These are phyloP conservation scores for Dione juno DNA, from an alignment of 2,888 invertebrate genomes.

Conservation along the genomic window DNA sequence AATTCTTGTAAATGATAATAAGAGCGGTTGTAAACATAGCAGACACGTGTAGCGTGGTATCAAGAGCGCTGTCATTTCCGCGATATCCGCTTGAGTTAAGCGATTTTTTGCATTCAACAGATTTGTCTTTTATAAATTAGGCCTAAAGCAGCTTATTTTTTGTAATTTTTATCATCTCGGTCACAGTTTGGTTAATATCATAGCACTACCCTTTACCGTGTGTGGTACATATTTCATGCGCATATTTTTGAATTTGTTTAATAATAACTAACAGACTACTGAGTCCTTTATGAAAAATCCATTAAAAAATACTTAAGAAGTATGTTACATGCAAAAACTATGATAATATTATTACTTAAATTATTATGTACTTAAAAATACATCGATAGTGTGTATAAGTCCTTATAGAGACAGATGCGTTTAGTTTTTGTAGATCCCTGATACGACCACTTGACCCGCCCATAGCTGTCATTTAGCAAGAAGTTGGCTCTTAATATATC, in stretches of 20 bases:
- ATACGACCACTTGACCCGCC: slow-evolving; percentile 48
- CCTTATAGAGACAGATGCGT: slow-evolving; percentile 54
- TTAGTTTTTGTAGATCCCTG: slow-evolving; percentile 51
- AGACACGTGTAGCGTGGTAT: slow-evolving; percentile 72
- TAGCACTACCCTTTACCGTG: too few species aligned
- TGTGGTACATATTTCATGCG: too few species aligned
- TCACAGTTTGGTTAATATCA: too few species aligned
- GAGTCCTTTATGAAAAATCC: too few species aligned
- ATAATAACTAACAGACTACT: too few species aligned
- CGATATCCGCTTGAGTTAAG: slow-evolving; percentile 26
- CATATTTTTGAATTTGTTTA: too few species aligned
- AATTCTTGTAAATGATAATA: slow-evolving; percentile 61
- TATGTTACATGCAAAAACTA: neutral
- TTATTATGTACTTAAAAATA: neutral
- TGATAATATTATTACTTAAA: neutral
- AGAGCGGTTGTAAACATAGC: slow-evolving; percentile 64
- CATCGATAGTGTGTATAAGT: neutral
- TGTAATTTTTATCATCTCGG: neutral
- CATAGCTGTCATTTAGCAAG: slow-evolving; percentile 31
- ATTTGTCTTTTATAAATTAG: slow-evolving; percentile 14
- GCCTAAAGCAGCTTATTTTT: neutral
- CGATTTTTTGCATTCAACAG: slow-evolving; percentile 30
- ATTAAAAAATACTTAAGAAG: too few species aligned
- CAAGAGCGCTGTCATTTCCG: slow-evolving; percentile 41
- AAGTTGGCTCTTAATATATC: slow-evolving; percentile 20